Evolutionary conservation across 2,888 invertebrate species (phyloP).

Genomic region (Corythucha ciliata): DNA sequence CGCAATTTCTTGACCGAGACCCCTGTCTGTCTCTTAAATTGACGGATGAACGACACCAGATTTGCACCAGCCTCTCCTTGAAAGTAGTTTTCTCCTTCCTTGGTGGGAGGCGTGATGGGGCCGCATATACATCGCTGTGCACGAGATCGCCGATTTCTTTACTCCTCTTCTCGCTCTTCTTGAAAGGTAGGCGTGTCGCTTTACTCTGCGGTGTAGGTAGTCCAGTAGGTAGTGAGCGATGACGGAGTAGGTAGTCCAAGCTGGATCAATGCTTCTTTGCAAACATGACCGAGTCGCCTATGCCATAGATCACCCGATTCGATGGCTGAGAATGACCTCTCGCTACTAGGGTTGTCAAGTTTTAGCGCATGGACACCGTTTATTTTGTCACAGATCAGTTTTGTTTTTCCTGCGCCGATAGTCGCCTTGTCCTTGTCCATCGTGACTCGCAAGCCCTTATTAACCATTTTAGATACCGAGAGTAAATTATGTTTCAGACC

Average conservation of each 20-base stretch:
- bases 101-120: conserved; percentile 29
- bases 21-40: conserved; percentile 35
- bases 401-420: background rate
- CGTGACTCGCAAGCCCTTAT: background rate
- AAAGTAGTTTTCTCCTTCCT: conserved; percentile 33
- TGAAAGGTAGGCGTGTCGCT: background rate
- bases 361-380: conserved; percentile 9
- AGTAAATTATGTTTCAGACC: conserved; percentile 4
- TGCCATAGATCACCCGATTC: conserved; percentile 18
- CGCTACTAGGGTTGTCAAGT: too few relatives aligned
- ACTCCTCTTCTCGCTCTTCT: conserved; percentile 6
- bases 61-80: conserved; percentile 34
- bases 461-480: background rate
- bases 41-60: conserved; percentile 34
- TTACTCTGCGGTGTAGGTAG: conserved; percentile 4
- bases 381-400: background rate
- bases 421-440: background rate
- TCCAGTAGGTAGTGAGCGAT: background rate
- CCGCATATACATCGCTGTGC: conserved; percentile 35
- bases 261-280: conserved; percentile 1
- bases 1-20: conserved; percentile 33
- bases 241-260: conserved; percentile 16
- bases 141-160: conserved; percentile 29
- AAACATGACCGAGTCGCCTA: conserved; percentile 13
- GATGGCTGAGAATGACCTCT: too few relatives aligned